Percentiles rank a stretch among this genome's conserved stretches.
These are phyloP conservation scores for Syrmaticus mikado DNA, from an alignment of 2,113 vertebrate species.

Conservation along the genomic window DNA sequence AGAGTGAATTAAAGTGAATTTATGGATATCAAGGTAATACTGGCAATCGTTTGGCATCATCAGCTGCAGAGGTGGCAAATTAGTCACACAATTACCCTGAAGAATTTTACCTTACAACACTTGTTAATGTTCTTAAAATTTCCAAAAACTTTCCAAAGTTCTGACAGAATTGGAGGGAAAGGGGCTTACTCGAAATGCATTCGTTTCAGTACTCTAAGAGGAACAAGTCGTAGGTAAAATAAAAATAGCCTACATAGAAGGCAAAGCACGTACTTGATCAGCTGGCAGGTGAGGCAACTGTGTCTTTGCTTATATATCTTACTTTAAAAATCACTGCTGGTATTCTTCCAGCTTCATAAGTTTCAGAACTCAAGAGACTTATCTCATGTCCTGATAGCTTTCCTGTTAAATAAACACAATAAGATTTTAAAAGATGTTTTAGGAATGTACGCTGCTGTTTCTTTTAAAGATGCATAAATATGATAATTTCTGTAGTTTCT, in stretches of 20 bases:
- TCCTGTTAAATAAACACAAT: neutral
- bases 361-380: neutral
- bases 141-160: neutral
- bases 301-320: neutral
- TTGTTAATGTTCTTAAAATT: neutral
- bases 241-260: neutral
- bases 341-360: neutral
- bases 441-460: neutral
- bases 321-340: neutral
- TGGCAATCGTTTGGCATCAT: neutral
- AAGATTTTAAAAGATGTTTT: neutral
- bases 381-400: neutral
- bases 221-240: neutral
- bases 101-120: neutral
- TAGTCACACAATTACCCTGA: neutral
- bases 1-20: neutral
- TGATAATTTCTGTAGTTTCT: neutral
- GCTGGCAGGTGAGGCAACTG: neutral
- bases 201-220: neutral
- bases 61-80: neutral
- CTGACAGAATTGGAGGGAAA: neutral
- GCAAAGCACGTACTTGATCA: neutral
- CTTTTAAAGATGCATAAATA: neutral
- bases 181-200: neutral
- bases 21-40: neutral